phyloP scores from a whole-genome alignment of 1,140 invertebrate genomes.

The Hycleus phaleratus region DNA sequence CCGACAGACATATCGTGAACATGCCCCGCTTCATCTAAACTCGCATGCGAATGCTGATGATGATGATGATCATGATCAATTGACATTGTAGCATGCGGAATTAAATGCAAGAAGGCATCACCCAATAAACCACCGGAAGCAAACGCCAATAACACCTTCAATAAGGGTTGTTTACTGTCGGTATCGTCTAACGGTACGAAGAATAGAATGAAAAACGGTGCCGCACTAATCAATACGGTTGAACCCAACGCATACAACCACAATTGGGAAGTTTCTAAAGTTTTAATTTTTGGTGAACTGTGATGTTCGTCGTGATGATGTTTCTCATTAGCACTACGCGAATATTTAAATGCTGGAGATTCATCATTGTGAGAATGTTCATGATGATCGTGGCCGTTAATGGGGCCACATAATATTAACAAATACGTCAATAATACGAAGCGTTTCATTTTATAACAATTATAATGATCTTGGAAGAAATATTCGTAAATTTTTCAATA shows the following conservation, averaged over 20 bases:
- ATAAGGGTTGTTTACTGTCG: slow-evolving; percentile 69
- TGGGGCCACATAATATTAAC: too few species aligned
- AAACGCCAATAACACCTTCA: slow-evolving; percentile 88
- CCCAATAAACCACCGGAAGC: slow-evolving; percentile 91
- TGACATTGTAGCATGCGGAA: slow-evolving; percentile 83
- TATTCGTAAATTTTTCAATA: too few species aligned
- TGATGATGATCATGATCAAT: slow-evolving; percentile 34
- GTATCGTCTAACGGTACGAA: slow-evolving; percentile 88
- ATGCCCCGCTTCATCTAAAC: slow-evolving; percentile 50
- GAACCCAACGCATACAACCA: slow-evolving; percentile 81
- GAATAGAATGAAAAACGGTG: slow-evolving; percentile 89
- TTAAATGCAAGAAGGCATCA: slow-evolving; percentile 94
- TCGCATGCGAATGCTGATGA: slow-evolving; percentile 34
- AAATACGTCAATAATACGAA: too few species aligned
- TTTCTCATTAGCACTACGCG: slow-evolving; percentile 58
- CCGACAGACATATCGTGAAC: slow-evolving; percentile 48
- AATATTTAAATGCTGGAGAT: slow-evolving; percentile 65
- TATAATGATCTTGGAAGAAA: too few species aligned
- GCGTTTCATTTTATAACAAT: too few species aligned
- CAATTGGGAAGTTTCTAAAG: slow-evolving; percentile 40
- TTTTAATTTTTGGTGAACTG: slow-evolving; percentile 17
- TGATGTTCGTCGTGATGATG: slow-evolving; percentile 32
- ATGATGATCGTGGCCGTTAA: background rate
- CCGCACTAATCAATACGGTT: slow-evolving; percentile 86
- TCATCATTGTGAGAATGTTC: slow-evolving; percentile 27